Base-by-base conservation (phyloP, 2,797 vertebrate species). In the Rhinogobio ventralis region DNA sequence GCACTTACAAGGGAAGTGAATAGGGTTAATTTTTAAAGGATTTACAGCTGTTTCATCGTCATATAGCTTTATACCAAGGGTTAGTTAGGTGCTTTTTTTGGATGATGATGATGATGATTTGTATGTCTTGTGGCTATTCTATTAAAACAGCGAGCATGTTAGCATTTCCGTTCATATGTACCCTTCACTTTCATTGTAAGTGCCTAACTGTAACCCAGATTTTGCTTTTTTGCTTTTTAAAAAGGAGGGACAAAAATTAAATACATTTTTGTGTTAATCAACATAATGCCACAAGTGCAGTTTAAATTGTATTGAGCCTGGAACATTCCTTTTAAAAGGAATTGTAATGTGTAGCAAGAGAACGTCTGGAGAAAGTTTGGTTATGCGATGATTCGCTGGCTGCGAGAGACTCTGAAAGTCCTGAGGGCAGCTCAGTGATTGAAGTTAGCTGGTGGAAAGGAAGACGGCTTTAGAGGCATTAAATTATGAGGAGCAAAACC, bases 401-500 rank as follows among this genome's bases (percentile, higher is more conserved):
- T 68, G 64, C 7, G 46, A 45, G 66, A 81, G 33, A 55, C 15
- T 53, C 25, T 81, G 25, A 45, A 46, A 82, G 55, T 82, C 68
- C 51, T 73, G 67, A 82, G 80, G 68, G 68, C 39, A 60, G 53
- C 36, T 57, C 36, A 2, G n/a, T 82, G 79, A 77, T 81, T 82
- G 71, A 82, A 77, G 72, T 57, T 76, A 66, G 49, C 60, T 46
- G 71, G 62, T 67, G 79, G 42, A 76, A 49, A 68, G 30, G 66
- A 57, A 73, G 25, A 83, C 46, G 28, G 62, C 67, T 82, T 82
- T 76, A 81, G 51, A 55, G 46, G 55, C 33, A 42, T 81, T 72
- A 39, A 79, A 82, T 84, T 57, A 84, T 81, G 64, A 49, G 68
- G 39, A 74, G 77, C 82, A 88, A 84, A 80, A 83, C 82, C 79